These are phyloP conservation scores for Phodopus roborovskii DNA, from an alignment of 2,113 vertebrate genomes.

Conservation along the genomic window DNA sequence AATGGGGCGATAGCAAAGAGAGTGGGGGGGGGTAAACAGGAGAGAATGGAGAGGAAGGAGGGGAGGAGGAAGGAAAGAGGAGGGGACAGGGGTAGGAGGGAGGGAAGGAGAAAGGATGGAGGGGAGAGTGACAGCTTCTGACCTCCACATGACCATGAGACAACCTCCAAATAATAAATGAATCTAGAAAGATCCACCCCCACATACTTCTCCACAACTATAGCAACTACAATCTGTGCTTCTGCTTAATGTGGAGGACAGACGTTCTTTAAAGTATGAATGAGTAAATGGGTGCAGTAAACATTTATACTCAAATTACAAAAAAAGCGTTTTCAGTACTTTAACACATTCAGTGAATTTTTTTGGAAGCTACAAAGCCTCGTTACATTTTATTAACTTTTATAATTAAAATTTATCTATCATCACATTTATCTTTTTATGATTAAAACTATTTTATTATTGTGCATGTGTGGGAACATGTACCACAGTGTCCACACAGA, in stretches of 20 bases:
- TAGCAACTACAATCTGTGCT: not conserved
- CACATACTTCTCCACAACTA: not conserved
- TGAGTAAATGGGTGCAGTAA: not conserved
- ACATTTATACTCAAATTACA: not conserved
- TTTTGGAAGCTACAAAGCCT: not conserved
- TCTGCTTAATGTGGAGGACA: not conserved
- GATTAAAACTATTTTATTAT: not conserved
- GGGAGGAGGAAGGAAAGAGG: not conserved
- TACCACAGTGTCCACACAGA: not conserved
- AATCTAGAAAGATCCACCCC: not conserved
- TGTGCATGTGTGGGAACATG: not conserved
- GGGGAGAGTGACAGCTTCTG: not conserved
- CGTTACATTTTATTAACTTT: not conserved
- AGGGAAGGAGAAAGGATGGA: no score
- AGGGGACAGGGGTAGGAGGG: no score
- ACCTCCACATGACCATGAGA: not conserved
- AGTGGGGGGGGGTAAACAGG: rapidly evolving
- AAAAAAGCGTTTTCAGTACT: not conserved
- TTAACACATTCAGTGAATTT: not conserved
- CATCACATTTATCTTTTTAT: not conserved
- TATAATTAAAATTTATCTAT: not conserved
- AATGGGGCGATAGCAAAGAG: not conserved
- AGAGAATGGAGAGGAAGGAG: no score
- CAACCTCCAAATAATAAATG: not conserved
- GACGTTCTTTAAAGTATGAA: not conserved